Conservation (phyloP, 2,797 vertebrate species). For the Malurus splendens region DNA sequence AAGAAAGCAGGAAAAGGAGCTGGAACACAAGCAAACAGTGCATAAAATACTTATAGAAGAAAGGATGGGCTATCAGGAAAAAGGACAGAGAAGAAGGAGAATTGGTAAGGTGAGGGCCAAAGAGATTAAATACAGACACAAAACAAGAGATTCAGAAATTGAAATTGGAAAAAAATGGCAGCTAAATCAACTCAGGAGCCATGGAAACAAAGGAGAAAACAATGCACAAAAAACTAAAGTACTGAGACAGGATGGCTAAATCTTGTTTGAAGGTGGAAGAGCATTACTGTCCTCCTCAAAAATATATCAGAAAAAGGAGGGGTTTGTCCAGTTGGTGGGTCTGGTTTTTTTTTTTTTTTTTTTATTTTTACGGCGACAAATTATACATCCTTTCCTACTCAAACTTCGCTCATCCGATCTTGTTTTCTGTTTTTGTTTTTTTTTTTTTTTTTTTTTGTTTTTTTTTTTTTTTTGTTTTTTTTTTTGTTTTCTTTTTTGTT, state of each 20-base stretch:
- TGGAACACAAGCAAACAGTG: not conserved
- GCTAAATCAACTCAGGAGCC: not conserved
- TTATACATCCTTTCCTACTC: no score
- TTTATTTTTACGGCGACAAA: no score
- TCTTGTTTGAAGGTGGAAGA: not conserved
- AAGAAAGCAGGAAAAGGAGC: not conserved
- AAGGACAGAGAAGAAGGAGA: not conserved
- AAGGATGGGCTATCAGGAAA: not conserved
- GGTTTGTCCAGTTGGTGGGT: not conserved
- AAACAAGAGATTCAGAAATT: not conserved
- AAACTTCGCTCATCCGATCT: no score
- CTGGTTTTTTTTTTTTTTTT: not conserved
- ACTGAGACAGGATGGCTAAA: not conserved
- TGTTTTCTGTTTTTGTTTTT: no score
- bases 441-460: no score
- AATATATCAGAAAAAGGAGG: not conserved
- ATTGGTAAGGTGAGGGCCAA: not conserved
- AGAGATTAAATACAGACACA: not conserved
- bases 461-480: no score
- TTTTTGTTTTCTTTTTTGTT: no score
- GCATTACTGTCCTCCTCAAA: not conserved
- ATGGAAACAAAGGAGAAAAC: not conserved
- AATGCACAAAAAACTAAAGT: not conserved
- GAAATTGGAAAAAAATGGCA: not conserved
- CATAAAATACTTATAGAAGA: not conserved